Evolutionary conservation across 2,797 vertebrate genomes (phyloP), one percentile per base, ranked within the genome.

Genomic region (Coilia nasus): DNA sequence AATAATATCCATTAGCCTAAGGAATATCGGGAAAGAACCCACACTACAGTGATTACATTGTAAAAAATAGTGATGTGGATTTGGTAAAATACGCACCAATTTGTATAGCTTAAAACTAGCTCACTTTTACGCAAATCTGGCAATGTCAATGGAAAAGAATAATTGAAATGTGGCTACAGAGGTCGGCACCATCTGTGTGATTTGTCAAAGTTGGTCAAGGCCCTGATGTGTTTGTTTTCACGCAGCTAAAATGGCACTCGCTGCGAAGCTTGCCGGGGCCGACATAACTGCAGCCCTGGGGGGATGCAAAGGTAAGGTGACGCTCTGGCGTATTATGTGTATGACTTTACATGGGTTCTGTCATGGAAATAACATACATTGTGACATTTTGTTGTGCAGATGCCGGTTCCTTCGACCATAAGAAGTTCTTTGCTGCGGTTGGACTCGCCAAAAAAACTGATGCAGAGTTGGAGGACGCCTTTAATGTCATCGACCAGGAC

Each of bases 401-500:
- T 88, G 93, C 91, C 19, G 96, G 94, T 85, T 93, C 93, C 75
- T 97, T 98, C 92, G n/a, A 94, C 84, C 93, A 96, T 92, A 94
- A 94, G 92, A 83, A 87, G 81, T 97, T 97, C 93, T 97, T 97
- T 89, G 83, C 86, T 25, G 88, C 41, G 59, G 84, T 95, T 6
- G 96, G 96, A 44, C 91, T 97, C 92, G 0, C 89, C 15, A 87
- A 84, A 88, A 97, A 96, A 91, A 89, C 92, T 19, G 1, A 86
- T 0, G 95, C 92, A 0, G 94, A 95, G 0, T 86, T 96, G 85
- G 95, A 95, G 92, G 93, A 91, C 91, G 95, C 96, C 84, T 97
- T 97, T 87, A 25, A 0, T 57, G 94, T 96, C 93, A 94, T 97
- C 41, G 97, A 97, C 90, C 96, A 95, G 93, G 96, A 97, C 93